Base-by-base conservation (phyloP, 1,140 invertebrate genomes). In the Macrobrachium nipponense region DNA sequence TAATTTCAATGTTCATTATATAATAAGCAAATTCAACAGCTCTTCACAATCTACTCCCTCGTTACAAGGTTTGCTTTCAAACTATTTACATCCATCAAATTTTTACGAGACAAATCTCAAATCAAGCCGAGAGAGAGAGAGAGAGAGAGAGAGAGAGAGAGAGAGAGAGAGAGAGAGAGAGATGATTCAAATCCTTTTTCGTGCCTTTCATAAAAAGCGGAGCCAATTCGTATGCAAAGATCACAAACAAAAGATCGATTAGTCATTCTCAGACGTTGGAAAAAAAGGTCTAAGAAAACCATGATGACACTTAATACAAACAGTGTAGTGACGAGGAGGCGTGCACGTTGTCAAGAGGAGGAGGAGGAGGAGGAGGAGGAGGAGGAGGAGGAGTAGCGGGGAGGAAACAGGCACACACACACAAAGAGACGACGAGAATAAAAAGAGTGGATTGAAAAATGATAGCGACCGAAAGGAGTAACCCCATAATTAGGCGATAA, bases 91-190 rank as follows among this genome's bases (percentile, higher is more conserved):
- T 1, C 27, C 1, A 36, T 36, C 27, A 36, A 36, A 36, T 36
- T 36, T 36, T 36, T 36, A 36, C 27, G 1, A 1, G 4, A 4
- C 27, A 36, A 36, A 1, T 36, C 27, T 36, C 27, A 36, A 36
- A 4, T 36, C 27, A 36, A 36, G 27, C 1, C 27, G 72, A 10
- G 72, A 10, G 72, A n/a, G n/a, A n/a, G 66, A 70, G 66, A 70
- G 66, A 70, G 66, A 70, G 66, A 70, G 66, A 70, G 66, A 70
- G 66, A 70, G 66, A 70, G 66, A 70, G 66, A 70, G 66, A 70
- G 66, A 70, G 66, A 70, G 66, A 70, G 66, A 70, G 66, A 70
- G 66, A 70, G 66, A 70, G 72, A 10, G 72, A 10, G 72, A 72
- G 68, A 72, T 23, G 43, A 14, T n/a, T 73, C 23, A 17, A 15